Evolutionary conservation across 2,888 invertebrate genomes (phyloP), one percentile per base, ranked within the genome.

Genomic region (Buathra laborator): DNA sequence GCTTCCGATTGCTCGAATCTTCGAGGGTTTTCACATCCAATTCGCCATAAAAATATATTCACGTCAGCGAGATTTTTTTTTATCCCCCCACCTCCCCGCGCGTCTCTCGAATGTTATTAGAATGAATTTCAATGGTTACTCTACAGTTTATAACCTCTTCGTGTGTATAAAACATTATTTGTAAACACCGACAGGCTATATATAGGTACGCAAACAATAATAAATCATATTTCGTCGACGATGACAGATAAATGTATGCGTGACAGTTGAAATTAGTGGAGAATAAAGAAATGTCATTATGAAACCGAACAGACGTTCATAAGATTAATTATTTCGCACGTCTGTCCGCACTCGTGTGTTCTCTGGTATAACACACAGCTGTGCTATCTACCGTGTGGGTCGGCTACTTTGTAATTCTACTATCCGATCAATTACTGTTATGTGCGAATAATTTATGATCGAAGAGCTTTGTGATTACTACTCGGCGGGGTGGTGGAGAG

Each of bases 291-390:
- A 44, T 6, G 44, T 7, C 66, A 37, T 9, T 68, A n/a, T 66
- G 43, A 48, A 67, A 53, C 56, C 29, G 16, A 72, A 74, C 84
- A 74, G 81, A 74, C 81, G 81, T 78, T 78, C n/a, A 16, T 48
- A 51, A 62, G 74, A 78, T 84, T 62, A 75, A 81, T 81, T 81
- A 81, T 84, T 84, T 64, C 68, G 74, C 62, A 64, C 48, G 84
- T 84, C 84, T 74, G 74, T 74, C 78, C 53, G 74, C 81, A 62
- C 32, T 62, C 37, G 59, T 62, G 59, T 62, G 59, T 29, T 62
- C 59, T 7, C 14, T 2, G 32, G 24, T 29, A 48, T 48, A 37
- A 12, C 29, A 62, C 29, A 62, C 32, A 7, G 24, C 10, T n/a
- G 59, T 32, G 32, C 59, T 32, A 29, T 62, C 29, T 29, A 29